Percentiles rank a stretch among this genome's conserved stretches.
phyloP scores from a whole-genome alignment of 2,888 invertebrate genomes.

The Pachycephus smyrnensis region DNA sequence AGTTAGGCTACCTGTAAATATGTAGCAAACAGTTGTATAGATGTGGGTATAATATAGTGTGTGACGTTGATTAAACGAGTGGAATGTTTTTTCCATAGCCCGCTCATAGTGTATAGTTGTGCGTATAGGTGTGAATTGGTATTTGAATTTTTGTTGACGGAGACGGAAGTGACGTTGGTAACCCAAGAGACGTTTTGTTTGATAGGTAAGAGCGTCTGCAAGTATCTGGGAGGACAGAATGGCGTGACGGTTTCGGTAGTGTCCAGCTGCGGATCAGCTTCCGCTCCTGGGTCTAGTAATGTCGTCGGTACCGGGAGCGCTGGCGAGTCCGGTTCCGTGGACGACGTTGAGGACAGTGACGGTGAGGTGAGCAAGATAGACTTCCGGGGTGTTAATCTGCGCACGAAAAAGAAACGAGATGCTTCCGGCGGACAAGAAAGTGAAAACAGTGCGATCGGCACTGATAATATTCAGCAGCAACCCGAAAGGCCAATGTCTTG shows the following conservation, averaged over 20 bases:
- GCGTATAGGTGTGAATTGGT: background rate
- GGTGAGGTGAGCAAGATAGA: constrained; percentile 86
- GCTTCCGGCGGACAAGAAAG: constrained; percentile 67
- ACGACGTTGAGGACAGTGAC: constrained; percentile 75
- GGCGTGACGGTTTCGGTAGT: constrained; percentile 72
- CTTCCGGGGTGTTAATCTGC: constrained; percentile 77
- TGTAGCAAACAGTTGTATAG: background rate
- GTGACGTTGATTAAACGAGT: background rate
- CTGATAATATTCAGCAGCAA: constrained; percentile 59
- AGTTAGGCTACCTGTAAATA: background rate
- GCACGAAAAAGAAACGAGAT: constrained; percentile 74
- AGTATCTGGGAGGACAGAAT: constrained; percentile 63
- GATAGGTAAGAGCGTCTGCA: constrained; percentile 61
- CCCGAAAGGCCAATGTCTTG: constrained; percentile 90
- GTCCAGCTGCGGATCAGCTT: constrained; percentile 64
- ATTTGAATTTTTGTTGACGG: background rate
- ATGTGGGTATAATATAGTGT: background rate
- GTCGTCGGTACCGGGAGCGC: constrained; percentile 31
- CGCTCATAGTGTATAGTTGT: background rate
- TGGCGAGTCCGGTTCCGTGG: constrained; percentile 45
- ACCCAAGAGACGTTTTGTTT: background rate
- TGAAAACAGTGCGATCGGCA: constrained; percentile 63
- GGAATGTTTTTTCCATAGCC: background rate
- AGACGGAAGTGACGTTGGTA: background rate
- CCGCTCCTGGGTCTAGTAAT: constrained; percentile 40